Conservation (phyloP, 2,888 invertebrate genomes). For the Leucoptera coffeella region DNA sequence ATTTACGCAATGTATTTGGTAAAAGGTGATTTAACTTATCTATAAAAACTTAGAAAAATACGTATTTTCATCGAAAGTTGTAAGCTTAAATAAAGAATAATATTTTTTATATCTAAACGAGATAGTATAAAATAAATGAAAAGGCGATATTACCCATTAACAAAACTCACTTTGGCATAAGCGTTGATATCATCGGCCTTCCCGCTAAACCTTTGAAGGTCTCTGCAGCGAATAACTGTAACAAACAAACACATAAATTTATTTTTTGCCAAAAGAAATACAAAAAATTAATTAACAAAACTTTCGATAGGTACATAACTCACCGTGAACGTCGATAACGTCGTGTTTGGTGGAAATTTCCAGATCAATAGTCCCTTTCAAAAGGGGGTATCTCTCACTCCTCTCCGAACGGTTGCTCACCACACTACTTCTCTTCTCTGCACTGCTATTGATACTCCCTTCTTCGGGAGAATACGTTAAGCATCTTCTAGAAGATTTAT, state of each 20-base stretch:
- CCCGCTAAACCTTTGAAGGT: slow-evolving; percentile 61
- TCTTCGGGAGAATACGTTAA: slow-evolving; percentile 55
- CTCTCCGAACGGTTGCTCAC: slow-evolving; percentile 36
- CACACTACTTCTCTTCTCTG: slow-evolving; percentile 47
- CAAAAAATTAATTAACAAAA: slow-evolving; percentile 9
- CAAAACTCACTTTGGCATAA: slow-evolving; percentile 71
- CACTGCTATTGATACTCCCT: slow-evolving; percentile 39
- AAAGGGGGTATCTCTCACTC: slow-evolving; percentile 26
- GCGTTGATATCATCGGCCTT: slow-evolving; percentile 65
- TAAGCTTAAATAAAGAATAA: too few species aligned
- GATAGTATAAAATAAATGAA: too few species aligned
- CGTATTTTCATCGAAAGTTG: too few species aligned
- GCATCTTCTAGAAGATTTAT: slow-evolving; percentile 48
- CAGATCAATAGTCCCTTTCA: slow-evolving; percentile 58
- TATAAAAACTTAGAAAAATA: too few species aligned
- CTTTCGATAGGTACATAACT: slow-evolving; percentile 47
- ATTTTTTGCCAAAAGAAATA: slow-evolving; percentile 5
- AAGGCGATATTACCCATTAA: too few species aligned
- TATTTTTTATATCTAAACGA: too few species aligned
- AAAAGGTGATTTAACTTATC: too few species aligned
- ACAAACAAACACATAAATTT: slow-evolving; percentile 11
- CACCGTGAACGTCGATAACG: slow-evolving; percentile 64
- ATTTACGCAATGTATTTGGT: too few species aligned
- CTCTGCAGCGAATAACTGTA: slow-evolving; percentile 72
- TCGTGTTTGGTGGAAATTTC: slow-evolving; percentile 52